Conservation (phyloP, 1,140 invertebrate species). For the Drosophila teissieri region DNA sequence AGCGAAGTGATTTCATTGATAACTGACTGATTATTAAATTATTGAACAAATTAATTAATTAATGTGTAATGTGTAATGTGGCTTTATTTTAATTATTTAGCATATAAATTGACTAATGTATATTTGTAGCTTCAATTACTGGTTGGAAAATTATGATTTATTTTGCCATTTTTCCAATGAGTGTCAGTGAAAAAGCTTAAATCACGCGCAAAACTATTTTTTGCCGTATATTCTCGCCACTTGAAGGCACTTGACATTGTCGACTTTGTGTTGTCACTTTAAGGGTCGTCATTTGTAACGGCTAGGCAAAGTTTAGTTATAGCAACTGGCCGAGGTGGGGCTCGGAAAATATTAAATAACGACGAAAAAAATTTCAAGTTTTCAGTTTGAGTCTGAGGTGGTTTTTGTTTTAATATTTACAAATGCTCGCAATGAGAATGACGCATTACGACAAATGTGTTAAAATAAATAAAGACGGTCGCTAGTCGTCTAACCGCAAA, state of each 20-base stretch:
- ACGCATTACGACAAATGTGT: slow-evolving; percentile 76
- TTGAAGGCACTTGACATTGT: slow-evolving; percentile 60
- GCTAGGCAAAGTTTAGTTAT: slow-evolving; percentile 64
- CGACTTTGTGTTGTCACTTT: slow-evolving; percentile 31
- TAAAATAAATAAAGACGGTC: slow-evolving; percentile 67
- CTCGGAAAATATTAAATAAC: slow-evolving; percentile 13
- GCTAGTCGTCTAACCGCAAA: slow-evolving; percentile 66
- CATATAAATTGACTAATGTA: not conserved
- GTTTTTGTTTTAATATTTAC: slow-evolving; percentile 60
- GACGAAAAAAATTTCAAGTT: slow-evolving; percentile 56
- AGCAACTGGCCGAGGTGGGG: slow-evolving; percentile 40
- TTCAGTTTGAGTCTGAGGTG: slow-evolving; percentile 23
- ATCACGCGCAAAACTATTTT: slow-evolving; percentile 6
- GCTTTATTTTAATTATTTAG: too few species aligned
- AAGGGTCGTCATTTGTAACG: slow-evolving; percentile 41
- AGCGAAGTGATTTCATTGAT: too few species aligned
- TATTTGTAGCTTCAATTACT: not conserved
- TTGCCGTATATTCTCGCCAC: slow-evolving; percentile 1
- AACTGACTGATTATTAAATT: too few species aligned
- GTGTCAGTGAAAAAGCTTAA: not conserved
- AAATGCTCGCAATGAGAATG: slow-evolving; percentile 67
- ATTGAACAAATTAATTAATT: too few species aligned
- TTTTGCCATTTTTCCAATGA: not conserved
- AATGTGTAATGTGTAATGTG: not conserved
- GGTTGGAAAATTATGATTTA: not conserved